Evolutionary conservation across 2,797 vertebrate genomes (phyloP).

Genomic region (Loris lydekkerianus): DNA sequence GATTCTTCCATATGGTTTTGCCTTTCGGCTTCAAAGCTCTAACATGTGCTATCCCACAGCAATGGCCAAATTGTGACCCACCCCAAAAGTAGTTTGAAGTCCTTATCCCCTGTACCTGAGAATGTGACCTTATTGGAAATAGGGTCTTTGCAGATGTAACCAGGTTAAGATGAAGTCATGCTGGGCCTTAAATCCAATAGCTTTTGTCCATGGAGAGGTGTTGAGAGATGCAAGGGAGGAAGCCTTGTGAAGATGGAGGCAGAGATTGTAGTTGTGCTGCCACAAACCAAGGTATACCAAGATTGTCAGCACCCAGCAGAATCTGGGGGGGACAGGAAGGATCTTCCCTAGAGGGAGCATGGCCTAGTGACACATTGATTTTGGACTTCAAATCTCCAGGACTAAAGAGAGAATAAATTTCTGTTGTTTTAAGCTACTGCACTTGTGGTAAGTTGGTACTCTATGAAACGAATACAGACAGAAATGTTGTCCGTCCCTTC

Average conservation of each 20-base stretch:
- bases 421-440: background rate
- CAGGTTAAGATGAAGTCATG: background rate
- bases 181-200: background rate
- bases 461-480: background rate
- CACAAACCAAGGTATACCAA: background rate
- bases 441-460: background rate
- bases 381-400: background rate
- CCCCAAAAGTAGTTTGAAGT: background rate
- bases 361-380: background rate
- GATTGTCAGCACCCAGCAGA: background rate
- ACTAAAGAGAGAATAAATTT: background rate
- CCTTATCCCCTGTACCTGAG: background rate
- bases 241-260: background rate
- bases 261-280: background rate
- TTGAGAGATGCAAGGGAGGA: background rate
- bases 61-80: background rate
- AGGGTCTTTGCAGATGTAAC: background rate
- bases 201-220: background rate
- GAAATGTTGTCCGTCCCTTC: background rate
- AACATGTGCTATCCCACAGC: background rate
- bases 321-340: background rate
- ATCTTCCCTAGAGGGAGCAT: accelerated
- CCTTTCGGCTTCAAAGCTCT: background rate
- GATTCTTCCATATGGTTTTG: background rate
- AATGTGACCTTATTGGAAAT: background rate